phyloP scores from a whole-genome alignment of 1,140 invertebrate species.

The Lutraria rhynchaena region DNA sequence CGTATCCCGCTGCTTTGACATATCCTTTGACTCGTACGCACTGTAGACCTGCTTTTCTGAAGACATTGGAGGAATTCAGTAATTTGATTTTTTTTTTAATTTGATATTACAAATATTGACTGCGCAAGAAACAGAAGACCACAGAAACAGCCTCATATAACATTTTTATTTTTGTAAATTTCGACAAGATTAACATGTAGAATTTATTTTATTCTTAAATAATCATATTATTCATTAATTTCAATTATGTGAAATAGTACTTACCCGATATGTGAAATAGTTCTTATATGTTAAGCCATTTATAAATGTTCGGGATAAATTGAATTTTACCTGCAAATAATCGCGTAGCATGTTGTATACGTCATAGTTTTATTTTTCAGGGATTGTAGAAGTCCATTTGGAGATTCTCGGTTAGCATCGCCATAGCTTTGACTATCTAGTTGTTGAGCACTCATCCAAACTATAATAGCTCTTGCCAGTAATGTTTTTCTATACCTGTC shows the following conservation, averaged over 20 bases:
- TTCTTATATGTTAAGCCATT: not conserved
- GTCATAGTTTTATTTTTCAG: slow-evolving; percentile 46
- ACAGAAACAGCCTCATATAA: not conserved
- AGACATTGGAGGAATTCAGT: too few relatives aligned
- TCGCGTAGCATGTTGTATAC: slow-evolving; percentile 60
- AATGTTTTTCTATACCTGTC: not conserved
- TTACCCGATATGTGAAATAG: not conserved
- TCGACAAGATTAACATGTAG: not conserved
- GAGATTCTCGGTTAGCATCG: slow-evolving; percentile 37
- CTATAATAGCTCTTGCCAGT: slow-evolving; percentile 52
- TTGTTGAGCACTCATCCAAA: slow-evolving; percentile 58
- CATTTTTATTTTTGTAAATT: not conserved
- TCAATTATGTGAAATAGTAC: not conserved
- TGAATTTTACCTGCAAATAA: slow-evolving; percentile 64
- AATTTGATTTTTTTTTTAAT: too few relatives aligned
- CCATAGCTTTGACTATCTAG: slow-evolving; percentile 10
- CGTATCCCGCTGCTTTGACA: slow-evolving; percentile 58
- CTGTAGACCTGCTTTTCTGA: slow-evolving; percentile 55
- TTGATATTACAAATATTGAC: too few relatives aligned
- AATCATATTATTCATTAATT: not conserved
- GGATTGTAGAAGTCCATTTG: slow-evolving; percentile 57
- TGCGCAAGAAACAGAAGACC: too few relatives aligned
- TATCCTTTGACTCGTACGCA: slow-evolving; percentile 58
- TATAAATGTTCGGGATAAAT: not conserved
- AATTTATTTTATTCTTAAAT: not conserved